A percentile compares a stretch with the other conserved stretches of the same genome.
phyloP scores from a whole-genome alignment of 1,140 invertebrate species.

The Caligus rogercresseyi region DNA sequence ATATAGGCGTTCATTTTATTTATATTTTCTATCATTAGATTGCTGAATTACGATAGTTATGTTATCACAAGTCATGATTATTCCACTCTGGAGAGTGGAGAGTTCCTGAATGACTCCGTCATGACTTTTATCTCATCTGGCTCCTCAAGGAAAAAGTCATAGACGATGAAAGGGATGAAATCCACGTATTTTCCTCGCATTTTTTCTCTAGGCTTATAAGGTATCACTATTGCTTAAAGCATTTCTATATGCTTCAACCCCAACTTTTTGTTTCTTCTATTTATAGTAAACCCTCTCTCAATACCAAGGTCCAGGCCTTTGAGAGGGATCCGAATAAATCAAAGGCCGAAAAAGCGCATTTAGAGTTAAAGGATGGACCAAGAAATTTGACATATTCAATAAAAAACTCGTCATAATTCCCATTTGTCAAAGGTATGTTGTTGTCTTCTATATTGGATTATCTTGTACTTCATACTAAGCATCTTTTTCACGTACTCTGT shows the following conservation, averaged over 20 bases:
- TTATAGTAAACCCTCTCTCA: conserved; percentile 22
- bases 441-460: too few relatives aligned
- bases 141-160: conserved; percentile 52
- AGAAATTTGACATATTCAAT: conserved; percentile 83
- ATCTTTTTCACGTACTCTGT: too few relatives aligned
- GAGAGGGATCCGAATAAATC: conserved; percentile 30
- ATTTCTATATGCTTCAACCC: too few relatives aligned
- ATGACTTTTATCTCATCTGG: conserved; percentile 80
- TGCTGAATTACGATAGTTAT: conserved; percentile 31
- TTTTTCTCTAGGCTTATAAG: conserved; percentile 79
- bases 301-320: conserved; percentile 38
- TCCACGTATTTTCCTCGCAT: conserved; percentile 85
- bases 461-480: too few relatives aligned
- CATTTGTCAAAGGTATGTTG: conserved; percentile 68
- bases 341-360: conserved; percentile 61
- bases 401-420: conserved; percentile 94
- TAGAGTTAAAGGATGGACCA: conserved; percentile 88
- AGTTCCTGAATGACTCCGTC: conserved; percentile 92
- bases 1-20: too few relatives aligned
- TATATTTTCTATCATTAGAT: too few relatives aligned
- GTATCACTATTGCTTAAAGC: background rate
- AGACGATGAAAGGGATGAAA: conserved; percentile 49
- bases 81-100: conserved; percentile 66
- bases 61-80: conserved; percentile 81
- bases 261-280: background rate